Percentiles rank a stretch among this genome's conserved stretches.
Evolutionary conservation across 2,888 invertebrate species (phyloP).

Genomic region (Lasioglossum oenotherae): DNA sequence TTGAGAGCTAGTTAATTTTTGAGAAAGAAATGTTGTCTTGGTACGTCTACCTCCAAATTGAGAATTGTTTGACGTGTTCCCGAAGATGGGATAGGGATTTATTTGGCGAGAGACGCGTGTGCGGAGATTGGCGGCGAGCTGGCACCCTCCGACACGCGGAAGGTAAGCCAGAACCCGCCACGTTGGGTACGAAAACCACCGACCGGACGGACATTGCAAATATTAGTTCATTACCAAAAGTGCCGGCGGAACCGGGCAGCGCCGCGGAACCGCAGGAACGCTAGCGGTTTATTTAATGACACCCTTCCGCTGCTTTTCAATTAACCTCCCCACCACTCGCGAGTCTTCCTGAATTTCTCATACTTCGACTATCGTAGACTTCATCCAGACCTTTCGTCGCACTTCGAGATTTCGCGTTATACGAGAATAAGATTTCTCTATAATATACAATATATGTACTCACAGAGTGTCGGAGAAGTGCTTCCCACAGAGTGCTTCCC

Average conservation of each 20-base stretch:
- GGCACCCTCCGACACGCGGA: conserved; percentile 37
- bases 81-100: conserved; percentile 2
- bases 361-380: background rate
- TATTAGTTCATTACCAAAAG: conserved; percentile 85
- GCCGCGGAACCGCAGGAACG: conserved; percentile 69
- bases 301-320: conserved; percentile 75
- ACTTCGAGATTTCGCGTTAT: background rate
- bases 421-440: too few relatives aligned
- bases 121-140: background rate
- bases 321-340: conserved; percentile 61
- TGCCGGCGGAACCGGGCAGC: conserved; percentile 75
- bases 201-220: conserved; percentile 80
- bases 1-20: background rate
- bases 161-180: conserved; percentile 43
- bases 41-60: background rate
- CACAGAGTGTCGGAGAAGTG: too few relatives aligned
- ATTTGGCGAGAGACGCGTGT: conserved; percentile 35
- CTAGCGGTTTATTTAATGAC: conserved; percentile 77
- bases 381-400: background rate
- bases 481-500: too few relatives aligned
- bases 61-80: background rate
- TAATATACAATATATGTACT: too few relatives aligned
- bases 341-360: background rate
- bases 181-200: conserved; percentile 51
- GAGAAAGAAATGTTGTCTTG: background rate